Conservation (phyloP, 2,888 invertebrate species). For the Drosophila nr. perissopoda region DNA sequence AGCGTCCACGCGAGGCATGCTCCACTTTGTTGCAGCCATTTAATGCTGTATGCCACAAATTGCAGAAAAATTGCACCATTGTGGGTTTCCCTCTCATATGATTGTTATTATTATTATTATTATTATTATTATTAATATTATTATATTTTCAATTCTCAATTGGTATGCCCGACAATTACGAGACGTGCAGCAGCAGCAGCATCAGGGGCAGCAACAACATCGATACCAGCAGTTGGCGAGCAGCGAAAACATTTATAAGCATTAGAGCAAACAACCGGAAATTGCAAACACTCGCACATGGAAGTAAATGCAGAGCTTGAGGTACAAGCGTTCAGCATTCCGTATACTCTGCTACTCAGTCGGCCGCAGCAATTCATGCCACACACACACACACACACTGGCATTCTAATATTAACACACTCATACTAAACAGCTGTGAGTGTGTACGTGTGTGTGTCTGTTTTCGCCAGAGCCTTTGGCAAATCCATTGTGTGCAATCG, state of each 20-base stretch:
- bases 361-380: slow-evolving; percentile 48
- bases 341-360: slow-evolving; percentile 20
- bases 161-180: slow-evolving; percentile 66
- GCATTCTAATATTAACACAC: slow-evolving; percentile 7
- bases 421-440: slow-evolving; percentile 8
- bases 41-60: slow-evolving; percentile 31
- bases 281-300: slow-evolving; percentile 63
- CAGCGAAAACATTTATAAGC: slow-evolving; percentile 71
- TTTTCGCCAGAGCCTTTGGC: slow-evolving; percentile 64
- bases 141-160: slow-evolving; percentile 68
- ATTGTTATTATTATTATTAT: slow-evolving; percentile 49
- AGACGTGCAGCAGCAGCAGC: neutral
- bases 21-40: slow-evolving; percentile 35
- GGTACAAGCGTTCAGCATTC: slow-evolving; percentile 20
- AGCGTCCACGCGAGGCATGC: slow-evolving; percentile 15
- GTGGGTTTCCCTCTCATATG: slow-evolving; percentile 17
- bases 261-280: slow-evolving; percentile 68
- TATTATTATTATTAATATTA: slow-evolving; percentile 46
- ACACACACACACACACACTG: slow-evolving; percentile 6
- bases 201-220: neutral
- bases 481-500: slow-evolving; percentile 80
- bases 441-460: slow-evolving; percentile 17
- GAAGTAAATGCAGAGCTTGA: slow-evolving; percentile 6
- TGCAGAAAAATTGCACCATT: slow-evolving; percentile 38
- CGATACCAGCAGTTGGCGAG: slow-evolving; percentile 6